Evolutionary conservation across 2,113 vertebrate genomes (phyloP).

Genomic region (Phycodurus eques): DNA sequence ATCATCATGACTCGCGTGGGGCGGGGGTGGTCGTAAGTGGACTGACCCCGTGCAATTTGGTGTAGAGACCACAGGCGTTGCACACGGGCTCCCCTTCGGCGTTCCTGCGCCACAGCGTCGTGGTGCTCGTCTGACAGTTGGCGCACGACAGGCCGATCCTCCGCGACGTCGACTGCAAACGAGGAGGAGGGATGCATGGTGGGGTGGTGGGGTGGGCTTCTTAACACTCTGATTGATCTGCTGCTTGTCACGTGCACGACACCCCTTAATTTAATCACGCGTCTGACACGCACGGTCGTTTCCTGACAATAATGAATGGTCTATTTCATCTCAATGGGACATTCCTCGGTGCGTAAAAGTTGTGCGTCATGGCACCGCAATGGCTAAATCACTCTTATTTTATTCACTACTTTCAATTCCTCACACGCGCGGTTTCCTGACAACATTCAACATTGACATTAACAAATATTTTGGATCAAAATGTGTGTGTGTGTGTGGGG

Average conservation of each 20-base stretch:
- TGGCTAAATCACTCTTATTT: too few relatives aligned
- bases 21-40: background rate
- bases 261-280: background rate
- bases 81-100: constrained; percentile 97
- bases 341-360: background rate
- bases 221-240: background rate
- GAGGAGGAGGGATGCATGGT: background rate
- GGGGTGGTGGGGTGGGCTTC: background rate
- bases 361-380: background rate
- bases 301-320: background rate
- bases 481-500: too few relatives aligned
- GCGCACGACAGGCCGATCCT: constrained; percentile 94
- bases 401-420: too few relatives aligned
- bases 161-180: constrained; percentile 86
- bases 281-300: background rate
- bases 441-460: too few relatives aligned
- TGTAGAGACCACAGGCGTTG: constrained; percentile 97
- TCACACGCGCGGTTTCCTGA: too few relatives aligned
- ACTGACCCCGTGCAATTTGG: constrained; percentile 93
- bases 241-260: background rate
- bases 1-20: too few relatives aligned
- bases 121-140: constrained; percentile 96
- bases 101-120: constrained; percentile 96
- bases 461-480: too few relatives aligned
- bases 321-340: background rate